Percentiles rank a stretch among this genome's conserved stretches.
These are phyloP conservation scores for Horisme vitalbata DNA, from an alignment of 2,888 invertebrate species.

Conservation along the genomic window DNA sequence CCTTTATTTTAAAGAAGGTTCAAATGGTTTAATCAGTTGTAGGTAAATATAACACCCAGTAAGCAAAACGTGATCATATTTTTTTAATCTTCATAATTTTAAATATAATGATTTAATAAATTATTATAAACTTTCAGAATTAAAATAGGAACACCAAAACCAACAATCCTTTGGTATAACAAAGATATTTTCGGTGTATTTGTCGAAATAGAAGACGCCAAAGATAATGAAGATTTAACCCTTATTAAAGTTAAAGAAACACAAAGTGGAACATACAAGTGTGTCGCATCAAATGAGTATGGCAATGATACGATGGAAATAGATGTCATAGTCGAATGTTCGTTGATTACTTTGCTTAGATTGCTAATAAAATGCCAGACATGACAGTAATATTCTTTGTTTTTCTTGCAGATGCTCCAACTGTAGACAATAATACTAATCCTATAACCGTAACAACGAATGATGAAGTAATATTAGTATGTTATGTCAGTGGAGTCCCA, in stretches of 20 bases:
- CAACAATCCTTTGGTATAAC: constrained; percentile 9
- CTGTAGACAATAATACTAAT: constrained; percentile 2
- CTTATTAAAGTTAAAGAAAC: constrained; percentile 5
- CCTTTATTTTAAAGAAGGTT: neutral
- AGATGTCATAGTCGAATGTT: constrained; percentile 10
- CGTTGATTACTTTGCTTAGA: neutral
- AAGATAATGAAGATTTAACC: neutral
- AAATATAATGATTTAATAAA: neutral
- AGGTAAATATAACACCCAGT: neutral
- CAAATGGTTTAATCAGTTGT: neutral
- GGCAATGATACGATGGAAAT: constrained; percentile 6
- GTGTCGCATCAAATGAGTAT: constrained; percentile 7
- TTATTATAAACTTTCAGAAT: constrained; percentile 9
- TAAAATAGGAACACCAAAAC: constrained; percentile 8
- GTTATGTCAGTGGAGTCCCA: constrained; percentile 10
- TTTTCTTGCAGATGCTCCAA: constrained; percentile 16
- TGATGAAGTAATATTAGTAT: constrained; percentile 4
- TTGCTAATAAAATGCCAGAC: neutral
- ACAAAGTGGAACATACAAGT: constrained; percentile 7
- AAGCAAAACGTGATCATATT: no score
- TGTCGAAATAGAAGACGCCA: constrained; percentile 2
- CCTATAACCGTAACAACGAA: neutral
- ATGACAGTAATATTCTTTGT: neutral
- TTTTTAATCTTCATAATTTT: no score
- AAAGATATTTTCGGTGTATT: neutral